Base-by-base conservation (phyloP, 2,888 invertebrate genomes). In the Nomada ruficornis region DNA sequence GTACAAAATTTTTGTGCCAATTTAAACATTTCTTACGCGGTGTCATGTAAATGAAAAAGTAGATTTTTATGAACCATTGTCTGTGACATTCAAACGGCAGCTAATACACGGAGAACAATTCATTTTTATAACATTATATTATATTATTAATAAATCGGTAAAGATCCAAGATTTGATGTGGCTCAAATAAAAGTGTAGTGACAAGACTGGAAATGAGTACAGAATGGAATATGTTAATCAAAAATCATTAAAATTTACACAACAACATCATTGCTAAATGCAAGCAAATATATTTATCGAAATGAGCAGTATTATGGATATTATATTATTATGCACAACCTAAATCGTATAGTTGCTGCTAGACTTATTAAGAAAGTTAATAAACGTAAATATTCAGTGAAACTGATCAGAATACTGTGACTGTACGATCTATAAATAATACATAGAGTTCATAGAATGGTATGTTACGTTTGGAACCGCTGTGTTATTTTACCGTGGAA, bases 1-100 rank as follows among this genome's bases (percentile, higher is more conserved):
- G 42, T 50, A 60, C 42, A n/a, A 69, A 26, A 52, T n/a, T 20
- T 68, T 71, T 74, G 82, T 83, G 78, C 83, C 82, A 83, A 83
- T 74, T 83, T 67, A 23, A 47, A 42, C 54, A 42, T 44, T 67
- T 63, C 69, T 36, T 72, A 74, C 57, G 15, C n/a, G 55, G n/a
- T 78, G 74, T 70, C 74, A 82, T 82, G 78, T 71, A 60, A 78
- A 70, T 63, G 26, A 15, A 23, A 54, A 67, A 50, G 26, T 70
- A 60, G 2, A 74, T 20, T 54, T 20, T 5, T 54, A 62, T 29
- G 11, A 57, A 64, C 20, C 36, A 52, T 10, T 54, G 11, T 59
- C 18, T 20, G 50, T 23, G n/a, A 47, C 29, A 44, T n/a, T 20
- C 57, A 26, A 71, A 26, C 54, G 36, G 18, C 20, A 23, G 54